phyloP scores from a whole-genome alignment of 2,113 vertebrate genomes.

The Brienomyrus longianalis region DNA sequence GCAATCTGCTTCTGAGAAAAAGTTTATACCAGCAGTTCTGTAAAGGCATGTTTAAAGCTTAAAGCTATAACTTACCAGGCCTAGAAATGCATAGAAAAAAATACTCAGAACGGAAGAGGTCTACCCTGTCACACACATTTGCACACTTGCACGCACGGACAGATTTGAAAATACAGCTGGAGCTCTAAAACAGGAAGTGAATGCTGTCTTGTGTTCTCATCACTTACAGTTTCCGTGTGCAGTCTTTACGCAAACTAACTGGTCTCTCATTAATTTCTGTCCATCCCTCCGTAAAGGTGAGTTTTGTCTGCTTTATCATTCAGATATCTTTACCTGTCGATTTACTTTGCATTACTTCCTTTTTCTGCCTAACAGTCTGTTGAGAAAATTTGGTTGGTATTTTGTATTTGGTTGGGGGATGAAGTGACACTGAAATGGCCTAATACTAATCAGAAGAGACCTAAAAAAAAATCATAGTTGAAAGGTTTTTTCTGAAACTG shows the following conservation, averaged over 20 bases:
- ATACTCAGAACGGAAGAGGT: background rate
- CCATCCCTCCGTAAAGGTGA: background rate
- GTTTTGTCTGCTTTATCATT: background rate
- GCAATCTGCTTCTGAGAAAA: background rate
- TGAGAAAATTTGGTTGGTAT: background rate
- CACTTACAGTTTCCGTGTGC: constrained; percentile 6
- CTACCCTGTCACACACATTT: background rate
- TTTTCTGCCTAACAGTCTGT: background rate
- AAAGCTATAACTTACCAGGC: background rate
- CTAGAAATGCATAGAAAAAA: background rate
- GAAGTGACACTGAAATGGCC: background rate
- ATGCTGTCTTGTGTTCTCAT: constrained; percentile 1
- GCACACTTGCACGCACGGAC: background rate
- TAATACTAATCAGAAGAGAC: background rate
- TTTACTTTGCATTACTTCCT: background rate
- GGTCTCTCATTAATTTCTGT: no score
- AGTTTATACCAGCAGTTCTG: background rate
- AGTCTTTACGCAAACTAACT: background rate
- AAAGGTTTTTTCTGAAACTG: background rate
- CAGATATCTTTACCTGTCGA: background rate
- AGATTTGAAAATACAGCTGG: background rate
- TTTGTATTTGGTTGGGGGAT: background rate
- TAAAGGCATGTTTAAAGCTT: background rate
- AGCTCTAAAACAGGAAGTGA: constrained; percentile 17
- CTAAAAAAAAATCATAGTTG: background rate